phyloP scores from a whole-genome alignment of 2,888 invertebrate species.

The Aelia acuminata region DNA sequence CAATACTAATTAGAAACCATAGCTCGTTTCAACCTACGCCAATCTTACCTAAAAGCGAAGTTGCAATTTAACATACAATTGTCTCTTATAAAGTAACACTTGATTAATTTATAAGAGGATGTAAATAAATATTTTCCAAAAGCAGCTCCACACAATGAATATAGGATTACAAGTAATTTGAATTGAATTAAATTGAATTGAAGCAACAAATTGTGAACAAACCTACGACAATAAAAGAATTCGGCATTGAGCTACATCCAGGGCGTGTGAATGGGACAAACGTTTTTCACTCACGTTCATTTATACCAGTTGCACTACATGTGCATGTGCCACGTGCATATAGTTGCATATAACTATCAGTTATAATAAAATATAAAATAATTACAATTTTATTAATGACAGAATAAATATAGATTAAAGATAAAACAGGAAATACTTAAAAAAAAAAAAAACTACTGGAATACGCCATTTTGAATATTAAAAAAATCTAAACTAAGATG shows the following conservation, averaged over 20 bases:
- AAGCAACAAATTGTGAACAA: not conserved
- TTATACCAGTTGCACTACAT: not conserved
- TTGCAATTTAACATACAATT: not conserved
- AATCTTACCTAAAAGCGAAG: not conserved
- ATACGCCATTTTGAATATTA: not conserved
- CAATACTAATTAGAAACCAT: no score
- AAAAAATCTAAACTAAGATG: not conserved
- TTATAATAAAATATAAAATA: not conserved
- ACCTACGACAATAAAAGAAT: not conserved
- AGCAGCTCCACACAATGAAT: not conserved
- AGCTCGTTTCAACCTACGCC: no score
- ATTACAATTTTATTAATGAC: not conserved
- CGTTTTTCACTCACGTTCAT: conserved; percentile 10
- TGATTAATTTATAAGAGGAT: not conserved
- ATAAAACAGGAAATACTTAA: no score
- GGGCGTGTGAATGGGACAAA: not conserved
- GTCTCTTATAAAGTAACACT: no score
- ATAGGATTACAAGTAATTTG: not conserved
- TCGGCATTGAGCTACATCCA: not conserved
- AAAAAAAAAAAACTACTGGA: no score
- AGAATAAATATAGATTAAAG: not conserved
- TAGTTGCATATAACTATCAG: not conserved
- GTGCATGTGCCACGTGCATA: not conserved
- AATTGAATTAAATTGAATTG: no score
- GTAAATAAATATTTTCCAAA: not conserved